phyloP scores from a whole-genome alignment of 2,888 invertebrate genomes.

The Aethes cnicana region DNA sequence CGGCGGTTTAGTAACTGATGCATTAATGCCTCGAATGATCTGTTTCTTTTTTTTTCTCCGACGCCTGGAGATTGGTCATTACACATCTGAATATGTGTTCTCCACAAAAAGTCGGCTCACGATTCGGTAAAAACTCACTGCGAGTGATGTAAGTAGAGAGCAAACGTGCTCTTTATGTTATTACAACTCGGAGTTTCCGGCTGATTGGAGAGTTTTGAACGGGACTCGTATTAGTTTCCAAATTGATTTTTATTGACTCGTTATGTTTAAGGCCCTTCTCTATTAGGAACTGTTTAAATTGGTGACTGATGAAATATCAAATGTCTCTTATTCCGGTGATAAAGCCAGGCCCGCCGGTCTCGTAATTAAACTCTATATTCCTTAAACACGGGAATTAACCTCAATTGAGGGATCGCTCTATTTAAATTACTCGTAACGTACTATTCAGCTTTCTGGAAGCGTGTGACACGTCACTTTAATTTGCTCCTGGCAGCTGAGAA shows the following conservation, averaged over 20 bases:
- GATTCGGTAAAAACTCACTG: slow-evolving; percentile 73
- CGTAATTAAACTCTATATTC: slow-evolving; percentile 79
- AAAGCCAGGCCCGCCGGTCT: slow-evolving; percentile 49
- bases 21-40: slow-evolving; percentile 77
- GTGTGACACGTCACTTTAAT: slow-evolving; percentile 73
- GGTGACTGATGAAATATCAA: slow-evolving; percentile 32
- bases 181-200: slow-evolving; percentile 30
- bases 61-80: slow-evolving; percentile 80
- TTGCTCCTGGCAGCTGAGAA: slow-evolving; percentile 41
- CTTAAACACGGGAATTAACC: slow-evolving; percentile 82
- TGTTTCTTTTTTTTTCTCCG: slow-evolving; percentile 62
- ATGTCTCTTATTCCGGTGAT: slow-evolving; percentile 30
- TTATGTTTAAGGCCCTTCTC: slow-evolving; percentile 13
- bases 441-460: slow-evolving; percentile 80
- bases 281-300: slow-evolving; percentile 14
- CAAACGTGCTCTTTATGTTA: slow-evolving; percentile 71
- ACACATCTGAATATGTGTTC: slow-evolving; percentile 80
- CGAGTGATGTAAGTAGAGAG: slow-evolving; percentile 72
- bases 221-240: slow-evolving; percentile 64
- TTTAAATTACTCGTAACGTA: slow-evolving; percentile 77
- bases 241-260: slow-evolving; percentile 55
- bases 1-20: slow-evolving; percentile 81
- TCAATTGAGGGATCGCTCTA: slow-evolving; percentile 81
- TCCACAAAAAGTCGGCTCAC: slow-evolving; percentile 74
- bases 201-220: slow-evolving; percentile 30